Evolutionary conservation across 2,888 invertebrate species (phyloP).

Genomic region (Eucera pruinosa): DNA sequence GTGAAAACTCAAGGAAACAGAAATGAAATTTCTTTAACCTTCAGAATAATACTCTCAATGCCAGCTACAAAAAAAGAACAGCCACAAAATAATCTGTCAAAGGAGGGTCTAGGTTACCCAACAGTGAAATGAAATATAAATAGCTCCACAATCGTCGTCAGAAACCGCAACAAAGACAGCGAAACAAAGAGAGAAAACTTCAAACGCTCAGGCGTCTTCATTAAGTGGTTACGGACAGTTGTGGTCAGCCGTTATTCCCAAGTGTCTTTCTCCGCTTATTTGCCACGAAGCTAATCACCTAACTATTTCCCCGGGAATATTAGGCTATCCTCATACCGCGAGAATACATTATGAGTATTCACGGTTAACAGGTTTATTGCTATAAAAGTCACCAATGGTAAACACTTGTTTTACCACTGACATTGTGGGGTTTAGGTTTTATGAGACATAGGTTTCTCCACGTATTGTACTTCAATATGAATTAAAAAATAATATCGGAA

Average conservation of each 20-base stretch:
- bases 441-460: too few relatives aligned
- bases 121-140: neutral
- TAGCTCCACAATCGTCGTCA: neutral
- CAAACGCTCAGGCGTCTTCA: constrained; percentile 21
- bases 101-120: neutral
- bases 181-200: neutral
- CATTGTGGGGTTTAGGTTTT: too few relatives aligned
- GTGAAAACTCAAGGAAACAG: neutral
- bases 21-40: neutral
- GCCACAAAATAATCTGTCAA: neutral
- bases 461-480: too few relatives aligned
- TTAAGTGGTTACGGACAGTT: constrained; percentile 45
- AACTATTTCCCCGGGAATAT: too few relatives aligned
- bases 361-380: too few relatives aligned
- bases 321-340: too few relatives aligned
- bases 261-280: constrained; percentile 7
- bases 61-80: neutral
- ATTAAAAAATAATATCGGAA: too few relatives aligned
- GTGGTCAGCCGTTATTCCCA: constrained; percentile 32
- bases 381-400: too few relatives aligned
- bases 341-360: too few relatives aligned
- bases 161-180: neutral
- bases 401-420: too few relatives aligned
- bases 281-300: constrained; percentile 50
- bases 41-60: neutral